A percentile compares a stretch with the other conserved stretches of the same genome.
These are phyloP conservation scores for Thamnophis elegans DNA, from an alignment of 2,797 vertebrate species.

Conservation along the genomic window DNA sequence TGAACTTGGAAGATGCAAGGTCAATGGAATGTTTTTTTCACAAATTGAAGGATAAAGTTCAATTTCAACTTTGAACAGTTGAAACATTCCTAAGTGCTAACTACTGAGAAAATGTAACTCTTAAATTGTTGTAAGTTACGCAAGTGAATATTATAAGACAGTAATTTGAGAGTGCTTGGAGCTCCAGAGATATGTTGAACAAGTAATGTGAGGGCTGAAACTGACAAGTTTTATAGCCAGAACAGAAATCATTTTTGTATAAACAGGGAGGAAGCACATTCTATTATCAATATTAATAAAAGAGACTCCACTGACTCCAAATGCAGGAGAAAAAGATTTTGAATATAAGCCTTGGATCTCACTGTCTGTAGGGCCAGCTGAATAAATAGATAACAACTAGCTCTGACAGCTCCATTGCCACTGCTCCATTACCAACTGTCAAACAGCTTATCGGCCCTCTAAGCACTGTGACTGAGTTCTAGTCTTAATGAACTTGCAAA, in stretches of 20 bases:
- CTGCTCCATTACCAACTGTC: background rate
- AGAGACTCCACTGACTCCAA: background rate
- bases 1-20: background rate
- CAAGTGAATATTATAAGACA: background rate
- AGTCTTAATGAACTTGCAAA: background rate
- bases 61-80: background rate
- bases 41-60: background rate
- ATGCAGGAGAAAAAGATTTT: background rate
- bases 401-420: background rate
- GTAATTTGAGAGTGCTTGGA: background rate
- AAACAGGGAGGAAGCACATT: background rate
- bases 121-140: background rate
- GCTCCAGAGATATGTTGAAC: background rate
- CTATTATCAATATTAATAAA: background rate
- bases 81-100: background rate
- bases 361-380: background rate
- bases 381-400: background rate
- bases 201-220: background rate
- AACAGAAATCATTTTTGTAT: background rate
- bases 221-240: background rate
- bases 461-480: background rate
- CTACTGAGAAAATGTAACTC: no score
- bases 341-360: background rate
- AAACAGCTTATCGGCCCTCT: background rate
- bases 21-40: background rate